Conservation (phyloP, 2,888 invertebrate genomes). For the Chymomyza caudatula region DNA sequence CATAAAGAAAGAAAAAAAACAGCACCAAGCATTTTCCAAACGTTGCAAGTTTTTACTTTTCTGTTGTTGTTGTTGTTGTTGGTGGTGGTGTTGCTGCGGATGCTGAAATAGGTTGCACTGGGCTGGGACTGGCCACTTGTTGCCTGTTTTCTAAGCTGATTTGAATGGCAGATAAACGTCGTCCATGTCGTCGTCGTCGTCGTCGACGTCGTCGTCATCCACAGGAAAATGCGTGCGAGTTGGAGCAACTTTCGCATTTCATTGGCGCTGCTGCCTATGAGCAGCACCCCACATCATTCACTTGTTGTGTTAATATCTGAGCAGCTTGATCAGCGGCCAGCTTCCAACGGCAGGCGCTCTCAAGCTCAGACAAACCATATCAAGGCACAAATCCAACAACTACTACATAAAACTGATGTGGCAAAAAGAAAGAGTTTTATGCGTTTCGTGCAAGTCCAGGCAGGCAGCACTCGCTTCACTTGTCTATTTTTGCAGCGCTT, state of each 20-base stretch:
- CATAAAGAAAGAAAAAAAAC: conserved; percentile 23
- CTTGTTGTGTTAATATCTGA: conserved; percentile 54
- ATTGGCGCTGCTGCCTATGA: conserved; percentile 36
- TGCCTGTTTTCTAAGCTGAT: conserved; percentile 63
- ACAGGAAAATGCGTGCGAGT: conserved; percentile 19
- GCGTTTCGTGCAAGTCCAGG: conserved; percentile 41
- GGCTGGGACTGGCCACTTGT: conserved; percentile 19
- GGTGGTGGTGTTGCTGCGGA: conserved; percentile 50
- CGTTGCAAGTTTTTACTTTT: conserved; percentile 59
- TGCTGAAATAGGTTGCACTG: conserved; percentile 68
- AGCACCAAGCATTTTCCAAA: conserved; percentile 3
- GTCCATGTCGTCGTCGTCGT: conserved; percentile 6
- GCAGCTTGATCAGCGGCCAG: conserved; percentile 53
- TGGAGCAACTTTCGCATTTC: conserved; percentile 69
- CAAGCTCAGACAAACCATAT: conserved; percentile 5
- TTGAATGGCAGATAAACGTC: conserved; percentile 64
- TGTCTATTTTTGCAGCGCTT: conserved; percentile 47
- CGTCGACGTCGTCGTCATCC: conserved; percentile 7
- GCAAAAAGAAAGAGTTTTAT: conserved; percentile 68
- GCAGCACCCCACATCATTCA: conserved; percentile 47
- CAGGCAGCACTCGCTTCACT: conserved; percentile 9
- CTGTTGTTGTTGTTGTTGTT: conserved; percentile 21
- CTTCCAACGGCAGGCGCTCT: conserved; percentile 1
- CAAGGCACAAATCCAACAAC: conserved; percentile 7
- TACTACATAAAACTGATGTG: conserved; percentile 1